Evolutionary conservation across 2,797 vertebrate species (phyloP).

Genomic region (Notoglanidium macrostoma): DNA sequence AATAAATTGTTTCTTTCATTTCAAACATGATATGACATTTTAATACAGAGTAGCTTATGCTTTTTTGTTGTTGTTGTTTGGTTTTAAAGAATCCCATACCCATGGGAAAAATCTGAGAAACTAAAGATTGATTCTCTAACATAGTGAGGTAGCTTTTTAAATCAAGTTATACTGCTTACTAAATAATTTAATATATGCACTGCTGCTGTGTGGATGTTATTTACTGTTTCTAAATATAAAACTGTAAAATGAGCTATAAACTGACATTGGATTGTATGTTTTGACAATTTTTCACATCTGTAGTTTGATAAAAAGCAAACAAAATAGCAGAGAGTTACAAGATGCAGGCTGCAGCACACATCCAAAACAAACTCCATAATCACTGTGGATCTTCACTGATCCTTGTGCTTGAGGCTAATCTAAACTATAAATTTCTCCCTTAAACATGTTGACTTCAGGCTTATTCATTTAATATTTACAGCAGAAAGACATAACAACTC

Average conservation of each 20-base stretch:
- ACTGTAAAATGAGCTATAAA: background rate
- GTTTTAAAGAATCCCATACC: background rate
- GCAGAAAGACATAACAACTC: background rate
- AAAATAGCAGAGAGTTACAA: background rate
- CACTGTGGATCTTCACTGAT: conserved; percentile 1
- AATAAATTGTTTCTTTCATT: background rate
- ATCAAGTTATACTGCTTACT: background rate
- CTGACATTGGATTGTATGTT: background rate
- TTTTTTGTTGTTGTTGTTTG: background rate
- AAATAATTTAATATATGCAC: background rate
- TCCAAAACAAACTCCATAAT: background rate
- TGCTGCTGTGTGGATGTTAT: background rate
- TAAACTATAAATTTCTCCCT: background rate
- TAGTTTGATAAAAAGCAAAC: background rate
- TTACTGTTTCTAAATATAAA: background rate
- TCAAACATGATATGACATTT: background rate
- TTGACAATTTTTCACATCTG: background rate
- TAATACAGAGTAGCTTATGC: background rate
- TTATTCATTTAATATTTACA: background rate
- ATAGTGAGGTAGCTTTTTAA: background rate
- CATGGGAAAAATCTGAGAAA: background rate
- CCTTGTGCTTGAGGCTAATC: background rate
- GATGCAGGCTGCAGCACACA: background rate
- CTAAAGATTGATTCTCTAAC: background rate
- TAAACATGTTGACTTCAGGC: background rate